A percentile compares a stretch with the other conserved stretches of the same genome.
Evolutionary conservation across 2,113 vertebrate species (phyloP).

Genomic region (Zosterops lateralis): DNA sequence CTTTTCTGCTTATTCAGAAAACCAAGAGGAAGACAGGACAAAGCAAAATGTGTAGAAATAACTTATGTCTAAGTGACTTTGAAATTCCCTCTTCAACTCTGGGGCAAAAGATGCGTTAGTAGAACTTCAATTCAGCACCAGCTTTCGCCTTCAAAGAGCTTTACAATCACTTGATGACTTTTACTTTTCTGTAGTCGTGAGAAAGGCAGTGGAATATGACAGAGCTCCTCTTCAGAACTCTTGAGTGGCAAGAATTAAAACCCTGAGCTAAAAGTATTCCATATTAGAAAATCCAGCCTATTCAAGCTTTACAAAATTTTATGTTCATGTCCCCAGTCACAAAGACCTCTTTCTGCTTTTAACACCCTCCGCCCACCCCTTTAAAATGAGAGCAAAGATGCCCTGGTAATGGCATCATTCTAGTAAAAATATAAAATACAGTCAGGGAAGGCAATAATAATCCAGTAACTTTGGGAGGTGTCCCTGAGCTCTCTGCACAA

Average conservation of each 20-base stretch:
- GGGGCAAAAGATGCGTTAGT: background rate
- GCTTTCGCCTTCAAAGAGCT: constrained; percentile 6
- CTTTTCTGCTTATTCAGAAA: background rate
- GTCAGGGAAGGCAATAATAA: background rate
- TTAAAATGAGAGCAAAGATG: background rate
- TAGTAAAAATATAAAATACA: background rate
- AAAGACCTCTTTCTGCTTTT: background rate
- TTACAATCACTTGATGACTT: background rate
- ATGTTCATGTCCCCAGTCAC: background rate
- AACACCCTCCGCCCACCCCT: background rate
- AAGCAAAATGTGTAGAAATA: background rate
- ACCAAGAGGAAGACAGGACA: background rate
- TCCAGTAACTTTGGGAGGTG: background rate
- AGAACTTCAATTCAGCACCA: background rate
- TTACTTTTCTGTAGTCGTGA: background rate
- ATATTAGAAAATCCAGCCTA: background rate
- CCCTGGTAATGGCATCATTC: background rate
- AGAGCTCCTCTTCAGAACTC: background rate
- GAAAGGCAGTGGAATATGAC: background rate
- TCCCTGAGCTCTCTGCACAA: background rate
- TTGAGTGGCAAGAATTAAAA: background rate
- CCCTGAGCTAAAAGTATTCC: background rate
- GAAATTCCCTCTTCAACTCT: background rate
- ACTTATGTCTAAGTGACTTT: background rate
- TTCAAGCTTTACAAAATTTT: background rate